phyloP scores from a whole-genome alignment of 2,888 invertebrate genomes.

The Bellardia pandia region DNA sequence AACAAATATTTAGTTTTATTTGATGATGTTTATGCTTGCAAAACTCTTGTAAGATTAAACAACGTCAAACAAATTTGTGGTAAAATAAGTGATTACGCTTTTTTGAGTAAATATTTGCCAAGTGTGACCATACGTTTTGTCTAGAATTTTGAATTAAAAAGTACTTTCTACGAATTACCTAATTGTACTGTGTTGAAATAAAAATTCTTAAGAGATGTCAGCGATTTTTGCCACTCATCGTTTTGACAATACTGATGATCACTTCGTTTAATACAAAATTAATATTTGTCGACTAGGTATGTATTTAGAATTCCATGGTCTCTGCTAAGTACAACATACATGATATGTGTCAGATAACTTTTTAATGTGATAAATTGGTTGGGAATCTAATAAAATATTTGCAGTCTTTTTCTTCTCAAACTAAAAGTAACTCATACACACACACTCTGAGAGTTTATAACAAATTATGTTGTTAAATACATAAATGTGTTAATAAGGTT shows the following conservation, averaged over 20 bases:
- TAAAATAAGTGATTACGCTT: no score
- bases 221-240: no score
- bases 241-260: neutral
- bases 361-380: conserved; percentile 74
- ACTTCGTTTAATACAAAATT: conserved; percentile 5
- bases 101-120: no score
- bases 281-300: neutral
- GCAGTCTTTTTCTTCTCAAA: conserved; percentile 58
- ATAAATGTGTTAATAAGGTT: neutral
- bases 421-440: conserved; percentile 20
- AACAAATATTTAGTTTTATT: no score
- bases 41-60: no score
- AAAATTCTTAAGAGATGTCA: no score
- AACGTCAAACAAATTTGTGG: no score
- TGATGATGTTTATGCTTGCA: no score
- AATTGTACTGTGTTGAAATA: no score
- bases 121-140: no score
- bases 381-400: conserved; percentile 53
- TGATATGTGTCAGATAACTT: conserved; percentile 70
- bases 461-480: conserved; percentile 35
- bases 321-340: neutral
- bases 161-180: no score
- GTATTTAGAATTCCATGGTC: neutral
- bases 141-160: no score
- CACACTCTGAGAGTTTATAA: neutral